Base-by-base conservation (phyloP, 2,113 vertebrate species). In the Hystrix cristata region DNA sequence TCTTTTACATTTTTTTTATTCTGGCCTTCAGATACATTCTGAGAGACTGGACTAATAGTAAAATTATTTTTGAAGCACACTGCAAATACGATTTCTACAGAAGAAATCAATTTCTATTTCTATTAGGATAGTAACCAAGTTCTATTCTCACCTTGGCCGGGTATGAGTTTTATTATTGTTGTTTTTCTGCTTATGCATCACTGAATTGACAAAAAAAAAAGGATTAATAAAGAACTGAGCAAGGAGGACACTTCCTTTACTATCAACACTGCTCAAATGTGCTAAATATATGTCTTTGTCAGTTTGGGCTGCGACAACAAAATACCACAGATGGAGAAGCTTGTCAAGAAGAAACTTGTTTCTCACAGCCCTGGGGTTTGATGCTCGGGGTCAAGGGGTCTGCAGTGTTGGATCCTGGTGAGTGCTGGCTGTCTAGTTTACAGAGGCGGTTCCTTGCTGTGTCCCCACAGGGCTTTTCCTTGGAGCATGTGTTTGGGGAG, bases 1-100 rank as follows among this genome's bases (percentile, higher is more conserved):
- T 90, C 25, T 84, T 95, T 84, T 46, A 55, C 11, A 81, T 69
- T 23, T 96, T 23, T 96, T 76, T 92, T 48, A 85, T 71, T 90
- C 27, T 90, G 92, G 71, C 59, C 69, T 92, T 55, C 87, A 71
- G 62, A 88, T 71, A 62, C 10, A 91, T 71, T 83, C 55, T 90
- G 51, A 95, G 82, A 96, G 65, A 81, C 13, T 21, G 8, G 5
- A 81, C 80, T 87, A 92, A 92, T 38, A 69, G 18, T 80, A 79
- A 74, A 90, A 67, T 51, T 57, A 12, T 83, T 90, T 93, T 59
- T 72, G 43, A 86, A 96, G 27, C 16, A 43, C 12, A 90, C 34
- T 81, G 48, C 6, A 87, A 72, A 48, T 78, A 72, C 3, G 15
- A 93, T 71, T 93, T 95, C n/a, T 65, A 82, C 15, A 85, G 12